phyloP scores from a whole-genome alignment of 2,797 vertebrate genomes.

The Meda fulgida region DNA sequence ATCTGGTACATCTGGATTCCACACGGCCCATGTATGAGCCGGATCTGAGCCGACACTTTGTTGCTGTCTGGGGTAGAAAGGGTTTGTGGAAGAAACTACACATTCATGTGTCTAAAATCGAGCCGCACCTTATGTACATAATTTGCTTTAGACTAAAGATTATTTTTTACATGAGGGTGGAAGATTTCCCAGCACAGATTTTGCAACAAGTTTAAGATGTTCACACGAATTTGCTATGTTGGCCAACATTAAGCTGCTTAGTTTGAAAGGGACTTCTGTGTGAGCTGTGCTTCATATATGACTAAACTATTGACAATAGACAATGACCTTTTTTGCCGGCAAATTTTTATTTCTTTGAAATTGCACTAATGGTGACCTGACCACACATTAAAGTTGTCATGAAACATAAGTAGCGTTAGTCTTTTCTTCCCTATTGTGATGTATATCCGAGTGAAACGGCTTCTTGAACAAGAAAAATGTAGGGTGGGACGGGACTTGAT shows the following conservation, averaged over 20 bases:
- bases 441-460: background rate
- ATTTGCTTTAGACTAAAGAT: background rate
- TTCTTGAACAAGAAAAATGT: background rate
- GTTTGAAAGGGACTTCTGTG: background rate
- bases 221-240: background rate
- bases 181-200: background rate
- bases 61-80: background rate
- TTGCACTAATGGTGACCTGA: background rate
- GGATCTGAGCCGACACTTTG: no score
- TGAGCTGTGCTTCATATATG: background rate
- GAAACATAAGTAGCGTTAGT: background rate
- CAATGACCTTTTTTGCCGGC: background rate
- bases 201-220: background rate
- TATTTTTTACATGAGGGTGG: background rate
- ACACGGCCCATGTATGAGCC: no score
- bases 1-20: no score
- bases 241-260: background rate
- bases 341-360: background rate
- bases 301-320: background rate
- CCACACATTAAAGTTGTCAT: background rate
- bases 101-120: background rate
- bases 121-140: background rate
- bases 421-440: background rate
- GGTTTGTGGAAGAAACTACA: background rate
- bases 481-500: background rate